phyloP scores from a whole-genome alignment of 2,113 vertebrate genomes.

The Varanus salvator region DNA sequence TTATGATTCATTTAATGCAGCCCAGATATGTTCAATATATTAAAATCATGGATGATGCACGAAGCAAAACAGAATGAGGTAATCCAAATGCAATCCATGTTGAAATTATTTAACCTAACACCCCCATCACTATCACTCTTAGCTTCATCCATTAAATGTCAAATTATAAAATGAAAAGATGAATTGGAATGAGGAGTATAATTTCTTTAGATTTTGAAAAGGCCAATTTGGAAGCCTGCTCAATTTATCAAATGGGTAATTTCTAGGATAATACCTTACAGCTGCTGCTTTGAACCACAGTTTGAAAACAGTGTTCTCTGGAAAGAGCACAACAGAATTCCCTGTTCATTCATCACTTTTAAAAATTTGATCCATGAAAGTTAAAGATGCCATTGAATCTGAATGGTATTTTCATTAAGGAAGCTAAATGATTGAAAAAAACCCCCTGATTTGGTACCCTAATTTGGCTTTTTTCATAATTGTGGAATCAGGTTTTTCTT shows the following conservation, averaged over 20 bases:
- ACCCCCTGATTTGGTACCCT: background rate
- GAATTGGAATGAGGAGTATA: conserved; percentile 22
- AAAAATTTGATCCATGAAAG: background rate
- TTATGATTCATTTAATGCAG: background rate
- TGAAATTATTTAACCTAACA: background rate
- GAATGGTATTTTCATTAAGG: background rate
- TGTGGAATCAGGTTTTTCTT: background rate
- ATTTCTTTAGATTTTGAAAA: conserved; percentile 35
- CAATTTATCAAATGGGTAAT: conserved; percentile 35
- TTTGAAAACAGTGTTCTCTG: conserved; percentile 17
- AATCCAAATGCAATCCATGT: background rate
- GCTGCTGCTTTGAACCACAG: conserved; percentile 33
- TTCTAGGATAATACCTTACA: conserved; percentile 34
- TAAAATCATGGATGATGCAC: background rate
- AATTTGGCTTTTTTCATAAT: background rate
- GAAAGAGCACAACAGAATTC: background rate
- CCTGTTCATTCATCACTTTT: background rate
- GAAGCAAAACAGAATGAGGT: background rate
- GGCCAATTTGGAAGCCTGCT: conserved; percentile 47
- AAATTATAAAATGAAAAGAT: background rate
- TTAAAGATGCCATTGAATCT: background rate
- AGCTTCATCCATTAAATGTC: background rate
- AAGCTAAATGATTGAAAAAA: background rate
- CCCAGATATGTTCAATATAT: background rate
- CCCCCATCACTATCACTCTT: background rate